Evolutionary conservation across 2,888 invertebrate genomes (phyloP), one percentile per base, ranked within the genome.

Genomic region (Smittia aterrima): DNA sequence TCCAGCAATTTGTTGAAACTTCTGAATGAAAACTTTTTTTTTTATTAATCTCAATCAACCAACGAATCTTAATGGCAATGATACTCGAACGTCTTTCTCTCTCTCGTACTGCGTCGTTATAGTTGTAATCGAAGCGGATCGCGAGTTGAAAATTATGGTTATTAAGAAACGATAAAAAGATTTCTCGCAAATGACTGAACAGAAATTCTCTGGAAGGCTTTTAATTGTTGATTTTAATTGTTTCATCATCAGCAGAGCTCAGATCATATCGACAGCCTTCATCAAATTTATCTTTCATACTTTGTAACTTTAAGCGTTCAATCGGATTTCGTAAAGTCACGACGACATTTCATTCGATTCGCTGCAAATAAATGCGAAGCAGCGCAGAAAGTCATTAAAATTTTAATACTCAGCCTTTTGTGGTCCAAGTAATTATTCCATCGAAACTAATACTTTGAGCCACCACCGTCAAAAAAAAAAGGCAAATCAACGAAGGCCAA

Each of bases 381-480:
- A 13, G n/a, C 2, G 16, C 3, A 47, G 11, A 47, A 47, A 11
- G 47, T 47, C 47, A 47, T 47, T 47, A 47, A 47, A 47, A n/a
- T 47, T n/a, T 47, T 47, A 47, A 47, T 47, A 11, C 3, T 13
- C 11, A 11, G 47, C 16, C 47, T 47, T 32, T 47, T 47, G 22
- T 58, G 58, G 22, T 9, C 58, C 20, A 22, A 58, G 22, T 58
- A 58, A 58, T 58, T 58, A 58, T 58, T 58, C 11, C 58, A 58
- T 58, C 16, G 20, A 58, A 58, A 20, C 1, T 58, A 58, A 58
- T 58, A 58, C 18, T 2, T 11, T n/a, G 47, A 6, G 11, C 18
- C 18, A 9, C 58, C 7, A 3, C 7, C 4, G 47, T 3, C 7
- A 47, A 47, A 47, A 22, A 58, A 58, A 20, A 58, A 58, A 58